phyloP scores from a whole-genome alignment of 2,797 vertebrate species.

The Mastacembelus armatus region DNA sequence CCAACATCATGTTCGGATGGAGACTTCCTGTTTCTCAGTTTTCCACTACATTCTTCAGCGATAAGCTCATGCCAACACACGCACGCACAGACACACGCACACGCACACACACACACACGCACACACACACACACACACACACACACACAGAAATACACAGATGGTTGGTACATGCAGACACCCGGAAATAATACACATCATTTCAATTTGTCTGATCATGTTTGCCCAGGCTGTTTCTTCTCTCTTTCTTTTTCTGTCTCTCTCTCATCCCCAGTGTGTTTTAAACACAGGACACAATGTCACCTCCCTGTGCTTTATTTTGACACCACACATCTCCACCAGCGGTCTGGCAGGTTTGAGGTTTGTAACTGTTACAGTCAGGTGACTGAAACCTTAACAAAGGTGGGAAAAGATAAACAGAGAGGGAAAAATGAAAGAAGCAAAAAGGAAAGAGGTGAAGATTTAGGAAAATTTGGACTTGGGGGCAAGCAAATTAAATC shows the following conservation, averaged over 20 bases:
- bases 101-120: constrained; percentile 38
- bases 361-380: constrained; percentile 10
- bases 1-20: constrained; percentile 53
- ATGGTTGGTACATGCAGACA: constrained; percentile 34
- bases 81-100: constrained; percentile 30
- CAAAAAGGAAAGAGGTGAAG: not conserved
- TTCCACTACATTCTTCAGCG: constrained; percentile 81
- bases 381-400: constrained; percentile 9
- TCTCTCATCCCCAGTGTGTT: constrained; percentile 2
- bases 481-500: not conserved
- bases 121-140: constrained; percentile 22
- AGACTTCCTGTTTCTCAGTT: constrained; percentile 83
- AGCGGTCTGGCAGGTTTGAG: not conserved
- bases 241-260: not conserved
- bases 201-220: constrained; percentile 25
- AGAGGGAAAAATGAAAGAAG: not conserved
- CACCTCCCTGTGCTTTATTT: constrained; percentile 33
- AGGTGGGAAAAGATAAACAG: not conserved
- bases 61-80: constrained; percentile 73
- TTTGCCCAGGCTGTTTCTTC: not conserved
- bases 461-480: not conserved
- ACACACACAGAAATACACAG: too few relatives aligned
- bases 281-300: constrained; percentile 49
- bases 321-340: constrained; percentile 2
- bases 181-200: constrained; percentile 3